Base-by-base conservation (phyloP, 30 jellyfish, hydroid and myxozoan genomes). In the Sanderia malayensis region DNA sequence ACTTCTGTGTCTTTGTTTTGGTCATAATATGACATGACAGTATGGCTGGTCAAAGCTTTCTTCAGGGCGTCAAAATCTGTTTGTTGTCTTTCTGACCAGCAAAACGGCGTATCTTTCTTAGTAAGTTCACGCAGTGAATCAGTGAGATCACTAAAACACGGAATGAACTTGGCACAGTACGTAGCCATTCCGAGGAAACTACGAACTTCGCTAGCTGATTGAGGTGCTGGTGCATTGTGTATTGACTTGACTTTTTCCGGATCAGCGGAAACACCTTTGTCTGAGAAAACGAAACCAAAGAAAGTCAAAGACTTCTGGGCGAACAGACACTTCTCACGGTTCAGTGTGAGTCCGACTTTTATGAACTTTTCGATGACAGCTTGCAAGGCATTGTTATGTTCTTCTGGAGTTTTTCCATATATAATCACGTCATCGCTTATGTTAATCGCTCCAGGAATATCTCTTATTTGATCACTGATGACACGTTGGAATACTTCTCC, bases 201-300 rank as follows among this genome's bases (percentile, higher is more conserved):
- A n/a, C n/a, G n/a, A n/a, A n/a, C n/a, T n/a, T n/a, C n/a, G n/a
- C n/a, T n/a, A n/a, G n/a, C n/a, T n/a, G n/a, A n/a, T n/a, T n/a
- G n/a, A n/a, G n/a, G n/a, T n/a, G n/a, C n/a, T n/a, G n/a, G n/a
- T n/a, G n/a, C n/a, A n/a, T n/a, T n/a, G n/a, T n/a, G n/a, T n/a
- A n/a, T n/a, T n/a, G n/a, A n/a, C n/a, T n/a, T n/a, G n/a, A n/a
- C 83, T 71, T 71, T 71, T 71, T 29, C 72, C 57, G 86, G 86
- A 44, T 74, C 86, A 2, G 86, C 67, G 46, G 76, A 60, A 31
- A 74, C 58, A 25, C 79, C 86, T 74, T 74, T 46, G 86, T 74
- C 86, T 26, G 86, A 74, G 45, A 74, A 55, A 45, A 74, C 86
- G 67, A 74, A 74, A 33, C 86, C 86, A 31, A 74, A 74, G 67